A percentile compares a stretch with the other conserved stretches of the same genome.
phyloP scores from a whole-genome alignment of 2,888 invertebrate genomes.

The Acanthacorydalis orientalis region DNA sequence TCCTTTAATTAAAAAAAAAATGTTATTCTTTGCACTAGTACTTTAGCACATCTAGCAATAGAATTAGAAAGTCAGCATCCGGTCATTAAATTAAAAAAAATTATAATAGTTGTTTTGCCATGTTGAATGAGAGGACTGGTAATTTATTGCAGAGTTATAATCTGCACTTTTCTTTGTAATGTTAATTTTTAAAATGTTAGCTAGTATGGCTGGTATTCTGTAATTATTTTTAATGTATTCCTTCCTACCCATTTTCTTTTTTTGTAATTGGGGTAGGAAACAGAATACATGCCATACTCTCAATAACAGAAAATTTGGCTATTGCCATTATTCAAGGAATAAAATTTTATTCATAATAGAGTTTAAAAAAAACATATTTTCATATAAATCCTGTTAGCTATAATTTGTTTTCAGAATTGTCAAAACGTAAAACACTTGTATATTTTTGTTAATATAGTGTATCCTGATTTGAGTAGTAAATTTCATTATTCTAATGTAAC shows the following conservation, averaged over 20 bases:
- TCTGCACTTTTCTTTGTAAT: constrained; percentile 2
- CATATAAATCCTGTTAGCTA: too few species aligned
- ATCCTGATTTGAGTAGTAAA: too few species aligned
- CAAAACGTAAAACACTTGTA: too few species aligned
- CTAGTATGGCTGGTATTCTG: background rate
- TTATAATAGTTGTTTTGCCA: background rate
- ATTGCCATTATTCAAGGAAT: too few species aligned
- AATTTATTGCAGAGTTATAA: constrained; percentile 5
- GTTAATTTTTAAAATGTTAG: constrained; percentile 2
- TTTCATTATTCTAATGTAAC: too few species aligned
- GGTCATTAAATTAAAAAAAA: background rate
- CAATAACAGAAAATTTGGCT: too few species aligned
- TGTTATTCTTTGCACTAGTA: background rate
- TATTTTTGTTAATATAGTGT: too few species aligned
- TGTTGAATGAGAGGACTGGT: background rate
- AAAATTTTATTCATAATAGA: too few species aligned
- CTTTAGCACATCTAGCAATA: background rate
- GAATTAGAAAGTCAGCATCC: background rate
- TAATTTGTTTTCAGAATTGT: too few species aligned
- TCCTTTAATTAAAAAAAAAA: background rate
- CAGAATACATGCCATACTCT: background rate
- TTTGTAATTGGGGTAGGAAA: background rate
- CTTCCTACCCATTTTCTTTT: background rate
- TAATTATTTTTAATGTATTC: constrained; percentile 2
- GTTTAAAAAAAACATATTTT: too few species aligned